These are phyloP conservation scores for Turnix velox DNA, from an alignment of 2,113 vertebrate species.

Conservation along the genomic window DNA sequence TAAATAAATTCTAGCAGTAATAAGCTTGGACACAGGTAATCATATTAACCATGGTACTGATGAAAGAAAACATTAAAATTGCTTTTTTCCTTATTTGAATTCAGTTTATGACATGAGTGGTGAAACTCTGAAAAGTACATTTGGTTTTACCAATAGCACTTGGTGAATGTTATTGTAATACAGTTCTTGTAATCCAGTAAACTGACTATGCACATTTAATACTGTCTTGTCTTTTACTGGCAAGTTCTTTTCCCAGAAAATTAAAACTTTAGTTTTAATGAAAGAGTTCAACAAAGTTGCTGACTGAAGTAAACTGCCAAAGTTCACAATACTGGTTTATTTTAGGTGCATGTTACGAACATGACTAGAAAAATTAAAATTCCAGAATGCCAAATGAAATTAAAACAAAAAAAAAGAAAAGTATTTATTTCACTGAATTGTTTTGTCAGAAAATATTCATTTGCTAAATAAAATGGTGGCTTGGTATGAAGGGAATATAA, in stretches of 20 bases:
- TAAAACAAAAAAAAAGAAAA: no score
- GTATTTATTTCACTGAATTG: not conserved
- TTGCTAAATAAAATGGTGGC: not conserved
- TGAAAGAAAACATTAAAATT: not conserved
- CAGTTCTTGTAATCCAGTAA: constrained; percentile 47
- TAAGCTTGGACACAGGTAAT: not conserved
- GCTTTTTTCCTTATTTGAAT: constrained; percentile 53
- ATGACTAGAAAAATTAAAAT: no score
- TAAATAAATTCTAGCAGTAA: not conserved
- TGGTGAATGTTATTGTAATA: no score
- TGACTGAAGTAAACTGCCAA: constrained; percentile 39
- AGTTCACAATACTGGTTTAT: constrained; percentile 2
- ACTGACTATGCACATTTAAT: constrained; percentile 16
- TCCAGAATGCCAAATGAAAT: not conserved
- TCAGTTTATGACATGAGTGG: constrained; percentile 43
- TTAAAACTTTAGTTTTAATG: constrained; percentile 40
- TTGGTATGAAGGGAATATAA: not conserved
- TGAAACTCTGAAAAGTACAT: constrained; percentile 18
- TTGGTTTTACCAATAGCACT: constrained; percentile 43
- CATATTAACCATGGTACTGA: not conserved
- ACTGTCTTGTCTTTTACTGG: constrained; percentile 43
- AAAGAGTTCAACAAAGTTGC: constrained; percentile 7
- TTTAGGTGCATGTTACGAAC: not conserved
- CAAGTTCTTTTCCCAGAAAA: constrained; percentile 22
- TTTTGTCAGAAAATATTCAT: not conserved